Conservation (phyloP, 2,888 invertebrate genomes). For the Alcis repandata region DNA sequence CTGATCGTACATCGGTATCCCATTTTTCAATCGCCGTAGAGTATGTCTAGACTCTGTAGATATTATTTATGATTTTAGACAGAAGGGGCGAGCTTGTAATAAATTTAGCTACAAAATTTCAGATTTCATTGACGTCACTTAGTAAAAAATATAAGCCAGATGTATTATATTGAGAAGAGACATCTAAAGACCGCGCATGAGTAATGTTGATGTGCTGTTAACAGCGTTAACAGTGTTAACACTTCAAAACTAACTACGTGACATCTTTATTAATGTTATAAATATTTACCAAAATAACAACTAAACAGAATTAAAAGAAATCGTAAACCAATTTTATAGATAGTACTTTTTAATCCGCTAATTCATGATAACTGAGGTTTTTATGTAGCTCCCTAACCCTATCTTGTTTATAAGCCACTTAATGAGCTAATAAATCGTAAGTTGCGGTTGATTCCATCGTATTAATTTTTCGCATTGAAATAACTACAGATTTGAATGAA, state of each 20-base stretch:
- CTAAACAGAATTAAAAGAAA: neutral
- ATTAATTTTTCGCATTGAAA: conserved; percentile 29
- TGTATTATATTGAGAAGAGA: conserved; percentile 19
- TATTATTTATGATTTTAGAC: conserved; percentile 9
- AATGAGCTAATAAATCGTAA: conserved; percentile 30
- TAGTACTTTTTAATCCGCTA: neutral
- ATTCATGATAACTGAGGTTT: conserved; percentile 6
- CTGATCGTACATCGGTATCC: too few relatives aligned
- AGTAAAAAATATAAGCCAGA: conserved; percentile 19
- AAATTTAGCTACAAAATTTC: conserved; percentile 20
- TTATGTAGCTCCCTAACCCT: neutral
- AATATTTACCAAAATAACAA: neutral
- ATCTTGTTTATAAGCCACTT: conserved; percentile 17
- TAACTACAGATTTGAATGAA: conserved; percentile 45
- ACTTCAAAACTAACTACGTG: conserved; percentile 5
- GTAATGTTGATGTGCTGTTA: neutral
- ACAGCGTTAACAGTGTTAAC: too few relatives aligned
- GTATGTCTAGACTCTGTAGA: neutral
- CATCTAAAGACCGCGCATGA: conserved; percentile 6
- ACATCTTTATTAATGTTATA: neutral
- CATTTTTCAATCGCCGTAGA: neutral
- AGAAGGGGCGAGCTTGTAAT: conserved; percentile 12
- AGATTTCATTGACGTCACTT: conserved; percentile 25
- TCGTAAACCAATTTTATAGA: neutral
- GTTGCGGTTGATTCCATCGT: conserved; percentile 17